Percentiles rank a stretch among this genome's conserved stretches.
Evolutionary conservation across 2,888 invertebrate genomes (phyloP).

Genomic region (Stenolophus ochropezus): DNA sequence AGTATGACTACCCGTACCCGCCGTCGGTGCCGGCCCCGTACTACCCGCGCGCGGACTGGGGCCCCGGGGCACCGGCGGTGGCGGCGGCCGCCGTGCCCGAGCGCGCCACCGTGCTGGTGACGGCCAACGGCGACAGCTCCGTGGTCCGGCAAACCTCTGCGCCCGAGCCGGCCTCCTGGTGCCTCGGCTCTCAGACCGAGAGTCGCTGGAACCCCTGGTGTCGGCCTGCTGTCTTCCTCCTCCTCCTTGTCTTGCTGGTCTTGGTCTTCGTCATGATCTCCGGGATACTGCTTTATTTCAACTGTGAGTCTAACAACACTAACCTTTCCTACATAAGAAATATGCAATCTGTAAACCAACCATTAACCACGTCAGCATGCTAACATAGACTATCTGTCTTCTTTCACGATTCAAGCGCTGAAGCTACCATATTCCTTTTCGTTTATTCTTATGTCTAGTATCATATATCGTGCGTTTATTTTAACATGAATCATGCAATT

Average conservation of each 20-base stretch:
- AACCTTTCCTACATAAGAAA: not conserved
- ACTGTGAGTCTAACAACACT: constrained; percentile 74
- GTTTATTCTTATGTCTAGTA: too few relatives aligned
- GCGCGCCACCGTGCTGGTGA: constrained; percentile 69
- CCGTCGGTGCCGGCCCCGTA: not conserved
- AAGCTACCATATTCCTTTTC: too few relatives aligned
- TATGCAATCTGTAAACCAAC: not conserved
- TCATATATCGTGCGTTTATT: too few relatives aligned
- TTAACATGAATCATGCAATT: too few relatives aligned
- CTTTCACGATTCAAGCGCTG: too few relatives aligned
- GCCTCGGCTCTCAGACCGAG: not conserved
- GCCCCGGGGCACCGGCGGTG: constrained; percentile 50
- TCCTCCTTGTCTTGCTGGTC: constrained; percentile 76
- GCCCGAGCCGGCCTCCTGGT: constrained; percentile 28
- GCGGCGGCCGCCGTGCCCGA: constrained; percentile 41
- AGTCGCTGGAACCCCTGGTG: constrained; percentile 74
- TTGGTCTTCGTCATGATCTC: constrained; percentile 77
- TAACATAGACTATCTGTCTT: too few relatives aligned
- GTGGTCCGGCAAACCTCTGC: constrained; percentile 67
- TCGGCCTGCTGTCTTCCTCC: constrained; percentile 76
- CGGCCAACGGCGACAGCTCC: constrained; percentile 70
- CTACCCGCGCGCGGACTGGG: not conserved
- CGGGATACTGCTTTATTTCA: constrained; percentile 77
- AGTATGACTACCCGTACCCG: constrained; percentile 39
- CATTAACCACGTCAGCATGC: not conserved